Evolutionary conservation across 2,113 vertebrate genomes (phyloP), one percentile per base, ranked within the genome.

Genomic region (Anoura caudifer): DNA sequence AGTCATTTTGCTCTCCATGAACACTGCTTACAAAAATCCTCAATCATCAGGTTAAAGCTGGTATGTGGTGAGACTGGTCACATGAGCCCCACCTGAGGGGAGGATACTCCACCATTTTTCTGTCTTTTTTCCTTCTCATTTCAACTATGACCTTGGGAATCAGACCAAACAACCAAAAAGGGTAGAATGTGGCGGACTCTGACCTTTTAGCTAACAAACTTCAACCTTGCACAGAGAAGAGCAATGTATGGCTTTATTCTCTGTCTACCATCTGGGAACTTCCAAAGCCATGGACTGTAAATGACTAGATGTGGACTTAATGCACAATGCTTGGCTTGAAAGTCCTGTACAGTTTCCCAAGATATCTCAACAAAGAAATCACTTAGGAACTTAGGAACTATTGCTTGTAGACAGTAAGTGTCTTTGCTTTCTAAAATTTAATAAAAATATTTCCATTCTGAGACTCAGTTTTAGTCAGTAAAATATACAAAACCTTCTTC

Each of bases 321-420:
- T 19, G 54, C 38, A 56, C 88, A 77, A 96, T 43, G 38, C 24
- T 7, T 43, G 45, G 10, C 63, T 89, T 93, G 26, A 92, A 95
- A 86, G 20, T 88, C 65, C 93, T 69, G 63, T 65, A 15, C 1
- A 5, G 56, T 61, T 95, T 96, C 67, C 84, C 38, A 88, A 77
- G 52, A 81, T 72, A 31, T 50, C 73, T 91, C 87, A 84, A 82
- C 54, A 95, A 95, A 84, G 28, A 94, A 93, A 96, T 45, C 54
- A 67, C 38, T 95, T 72, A 90, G 87, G 94, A 93, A 90, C 73
- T 70, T 22, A 76, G 52, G 41, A 90, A 59, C 17, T 67, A 41
- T 10, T 91, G 43, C 70, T 77, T 86, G 4, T 45, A 56, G 16
- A 50, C 26, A 88, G 43, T 50, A 91, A 77, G 20, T 67, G 31